Evolutionary conservation across 2,888 invertebrate species (phyloP).

Genomic region (Entomobrya multifasciata): DNA sequence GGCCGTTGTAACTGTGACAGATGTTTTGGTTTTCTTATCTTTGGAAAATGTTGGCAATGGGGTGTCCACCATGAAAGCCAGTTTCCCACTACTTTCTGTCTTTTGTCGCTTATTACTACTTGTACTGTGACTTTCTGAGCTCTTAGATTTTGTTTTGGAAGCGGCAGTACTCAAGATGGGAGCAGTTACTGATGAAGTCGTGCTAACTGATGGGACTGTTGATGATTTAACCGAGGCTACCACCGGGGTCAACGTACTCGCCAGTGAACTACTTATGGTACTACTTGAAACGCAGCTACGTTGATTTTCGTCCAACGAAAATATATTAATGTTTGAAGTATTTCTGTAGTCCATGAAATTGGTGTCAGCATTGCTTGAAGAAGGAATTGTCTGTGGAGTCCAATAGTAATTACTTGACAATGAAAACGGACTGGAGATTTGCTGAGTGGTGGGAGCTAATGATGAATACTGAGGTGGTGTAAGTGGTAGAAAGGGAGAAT

Average conservation of each 20-base stretch:
- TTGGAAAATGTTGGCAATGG: background rate
- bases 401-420: conserved; percentile 57
- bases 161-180: background rate
- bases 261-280: background rate
- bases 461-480: conserved; percentile 59
- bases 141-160: background rate
- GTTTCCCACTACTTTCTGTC: background rate
- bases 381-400: conserved; percentile 15
- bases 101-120: conserved; percentile 18
- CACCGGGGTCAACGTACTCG: background rate
- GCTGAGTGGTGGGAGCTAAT: background rate
- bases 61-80: background rate
- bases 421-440: conserved; percentile 54
- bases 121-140: background rate
- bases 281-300: background rate
- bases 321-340: background rate
- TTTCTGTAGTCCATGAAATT: background rate
- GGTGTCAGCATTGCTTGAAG: background rate
- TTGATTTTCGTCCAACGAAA: background rate
- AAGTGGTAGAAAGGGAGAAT: conserved; percentile 59
- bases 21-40: background rate
- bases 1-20: too few species aligned
- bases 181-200: background rate
- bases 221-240: background rate
- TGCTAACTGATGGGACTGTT: background rate